Evolutionary conservation across 2,888 invertebrate species (phyloP), one percentile per base, ranked within the genome.

Genomic region (Carabus problematicus): DNA sequence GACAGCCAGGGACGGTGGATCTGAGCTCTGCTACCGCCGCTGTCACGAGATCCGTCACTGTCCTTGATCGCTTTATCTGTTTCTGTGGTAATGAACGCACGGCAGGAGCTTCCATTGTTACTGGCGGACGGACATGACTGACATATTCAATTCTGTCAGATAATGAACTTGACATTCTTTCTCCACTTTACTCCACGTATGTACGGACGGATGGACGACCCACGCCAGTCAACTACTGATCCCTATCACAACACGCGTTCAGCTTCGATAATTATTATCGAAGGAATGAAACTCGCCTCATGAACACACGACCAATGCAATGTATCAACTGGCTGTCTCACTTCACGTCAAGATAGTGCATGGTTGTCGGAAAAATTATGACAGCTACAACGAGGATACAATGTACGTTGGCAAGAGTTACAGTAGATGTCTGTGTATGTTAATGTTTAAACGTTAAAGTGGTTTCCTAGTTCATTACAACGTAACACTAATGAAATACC

Each of bases 1-100:
- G 29, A 29, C 29, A 29, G 29, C 29, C 29, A 29, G 29, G n/a
- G 29, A 29, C 29, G 29, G 29, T 29, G 52, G 19, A 52, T 16
- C 52, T 19, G 52, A 52, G 18, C 52, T 52, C 14, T 3, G 16
- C 29, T 29, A 29, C 29, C 54, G 56, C n/a, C 29, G 56, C 62
- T 69, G 69, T 69, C 69, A 69, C 39, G 61, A 69, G 69, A 69
- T 69, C 69, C 61, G 55, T 69, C 69, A 69, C 69, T 69, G 69
- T 66, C 66, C 58, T 56, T 61, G 69, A 69, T 69, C 56, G 69
- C 69, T 62, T 69, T 69, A 69, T 69, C 69, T 69, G 62, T 19
- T 55, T 47, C 66, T 47, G 66, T 42, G 18, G 67, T 67, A 67
- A 67, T 67, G 67, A 67, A 67, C 54, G 67, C 67, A 52, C 60